phyloP scores from a whole-genome alignment of 2,113 vertebrate species.

The Pelmatolapia mariae region DNA sequence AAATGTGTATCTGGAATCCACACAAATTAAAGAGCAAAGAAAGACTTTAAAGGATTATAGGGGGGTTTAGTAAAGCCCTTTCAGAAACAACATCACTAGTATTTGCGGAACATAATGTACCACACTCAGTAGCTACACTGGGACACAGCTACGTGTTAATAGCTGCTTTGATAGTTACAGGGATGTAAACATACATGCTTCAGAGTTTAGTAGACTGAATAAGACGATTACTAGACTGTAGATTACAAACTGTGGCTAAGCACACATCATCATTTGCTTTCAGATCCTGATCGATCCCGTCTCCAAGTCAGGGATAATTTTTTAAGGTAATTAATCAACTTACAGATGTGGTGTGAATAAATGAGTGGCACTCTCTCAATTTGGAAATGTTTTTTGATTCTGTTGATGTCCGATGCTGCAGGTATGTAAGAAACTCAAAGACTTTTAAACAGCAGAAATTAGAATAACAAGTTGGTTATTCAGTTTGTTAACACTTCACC shows the following conservation, averaged over 20 bases:
- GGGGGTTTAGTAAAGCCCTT: not conserved
- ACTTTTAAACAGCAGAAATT: not conserved
- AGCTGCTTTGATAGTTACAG: not conserved
- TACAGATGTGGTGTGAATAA: not conserved
- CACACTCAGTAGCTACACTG: not conserved
- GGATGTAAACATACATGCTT: fast-evolving
- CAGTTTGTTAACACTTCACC: not conserved
- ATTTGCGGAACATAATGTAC: not conserved
- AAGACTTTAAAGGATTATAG: not conserved
- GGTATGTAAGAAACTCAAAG: not conserved
- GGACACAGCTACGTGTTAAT: not conserved
- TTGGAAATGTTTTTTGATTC: not conserved
- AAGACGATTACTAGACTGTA: not conserved
- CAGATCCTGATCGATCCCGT: not conserved
- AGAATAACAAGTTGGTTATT: not conserved
- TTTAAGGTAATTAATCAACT: not conserved
- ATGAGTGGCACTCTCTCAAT: not conserved
- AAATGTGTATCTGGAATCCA: not conserved
- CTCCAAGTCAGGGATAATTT: not conserved
- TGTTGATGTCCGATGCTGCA: not conserved
- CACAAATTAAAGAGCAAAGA: not conserved
- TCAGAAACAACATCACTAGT: not conserved
- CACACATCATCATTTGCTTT: not conserved
- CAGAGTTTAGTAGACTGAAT: not conserved
- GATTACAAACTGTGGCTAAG: not conserved